Base-by-base conservation (phyloP, 2,113 vertebrate species). In the Eupsittula cactorum region DNA sequence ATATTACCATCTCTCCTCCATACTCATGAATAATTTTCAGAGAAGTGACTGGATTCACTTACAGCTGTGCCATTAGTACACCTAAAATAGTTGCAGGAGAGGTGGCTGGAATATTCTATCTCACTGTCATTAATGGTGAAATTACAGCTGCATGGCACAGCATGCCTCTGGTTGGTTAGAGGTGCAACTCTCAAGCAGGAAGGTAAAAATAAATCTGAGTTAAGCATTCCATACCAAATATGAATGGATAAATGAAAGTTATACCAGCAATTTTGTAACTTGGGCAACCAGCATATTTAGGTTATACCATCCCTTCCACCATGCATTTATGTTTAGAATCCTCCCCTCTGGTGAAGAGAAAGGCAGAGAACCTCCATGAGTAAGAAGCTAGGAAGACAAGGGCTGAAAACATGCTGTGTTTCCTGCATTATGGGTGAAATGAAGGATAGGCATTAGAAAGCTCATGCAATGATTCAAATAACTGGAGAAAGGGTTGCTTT, bases 81-180 rank as follows among this genome's bases (percentile, higher is more conserved):
- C 5, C 16, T 53, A 21, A 35, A 60, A 47, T 10, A n/a, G 17
- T 28, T 60, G 63, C 65, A 59, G 6, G 16, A 73, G 13, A 70
- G n/a, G n/a, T 1, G 0, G 10, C 42, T 59, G 77, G 44, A 73
- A 50, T 18, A 39, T 13, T 2, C 8, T 44, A 19, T 28, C 35
- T 64, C 6, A 0, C 33, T 46, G 1, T 15, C 3, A 0, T 18
- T 55, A 69, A 24, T 42, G 44, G 15, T 46, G 60, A 81, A 80
- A 81, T 41, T 52, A 19, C 0, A 0, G 31, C 12, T 2, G 7
- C 25, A 27, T 10, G 13, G 10, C 12, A 33, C 3, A 29, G 42
- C 0, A 0, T 28, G 16, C 23, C 27, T 39, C 35, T 8, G 13
- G 29, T 13, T 83, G 44, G 4, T 21, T 27, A 47, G 16, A 6